Conservation (phyloP, 2,797 vertebrate species). For the Cossypha dichroa region DNA sequence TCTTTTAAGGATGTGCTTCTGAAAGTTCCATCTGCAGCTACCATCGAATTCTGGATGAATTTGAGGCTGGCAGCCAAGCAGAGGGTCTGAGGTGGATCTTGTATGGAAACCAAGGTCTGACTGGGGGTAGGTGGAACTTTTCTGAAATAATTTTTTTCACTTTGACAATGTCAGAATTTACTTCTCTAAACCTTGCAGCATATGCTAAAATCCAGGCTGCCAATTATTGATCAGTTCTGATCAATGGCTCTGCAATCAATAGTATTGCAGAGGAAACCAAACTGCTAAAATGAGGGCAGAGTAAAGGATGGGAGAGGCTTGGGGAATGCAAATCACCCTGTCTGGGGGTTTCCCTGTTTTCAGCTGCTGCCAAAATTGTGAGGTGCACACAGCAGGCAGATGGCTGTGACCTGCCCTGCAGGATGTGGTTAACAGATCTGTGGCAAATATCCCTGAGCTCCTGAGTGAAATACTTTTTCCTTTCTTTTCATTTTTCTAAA, state of each 20-base stretch:
- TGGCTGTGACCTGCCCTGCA: not conserved
- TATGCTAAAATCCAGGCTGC: not conserved
- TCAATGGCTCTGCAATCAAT: not conserved
- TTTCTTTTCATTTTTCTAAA: not conserved
- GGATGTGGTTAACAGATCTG: not conserved
- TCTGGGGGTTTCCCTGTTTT: accelerated
- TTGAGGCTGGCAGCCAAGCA: not conserved
- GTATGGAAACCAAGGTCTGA: not conserved
- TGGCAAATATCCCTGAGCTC: not conserved
- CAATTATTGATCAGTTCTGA: not conserved
- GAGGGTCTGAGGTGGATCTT: not conserved
- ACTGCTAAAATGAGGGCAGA: not conserved
- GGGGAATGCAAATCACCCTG: not conserved
- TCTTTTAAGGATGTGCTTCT: not conserved
- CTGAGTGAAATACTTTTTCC: not conserved
- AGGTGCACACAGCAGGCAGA: not conserved
- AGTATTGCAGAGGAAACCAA: constrained; percentile 2
- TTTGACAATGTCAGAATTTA: not conserved
- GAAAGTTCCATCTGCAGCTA: not conserved
- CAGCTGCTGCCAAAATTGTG: not conserved
- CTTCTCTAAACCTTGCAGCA: not conserved
- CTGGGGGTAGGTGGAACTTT: not conserved
- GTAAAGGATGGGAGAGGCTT: not conserved
- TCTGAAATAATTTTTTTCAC: not conserved
- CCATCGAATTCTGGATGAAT: not conserved